These are phyloP conservation scores for Pipistrellus nathusii DNA, from an alignment of 2,797 vertebrate genomes.

Conservation along the genomic window DNA sequence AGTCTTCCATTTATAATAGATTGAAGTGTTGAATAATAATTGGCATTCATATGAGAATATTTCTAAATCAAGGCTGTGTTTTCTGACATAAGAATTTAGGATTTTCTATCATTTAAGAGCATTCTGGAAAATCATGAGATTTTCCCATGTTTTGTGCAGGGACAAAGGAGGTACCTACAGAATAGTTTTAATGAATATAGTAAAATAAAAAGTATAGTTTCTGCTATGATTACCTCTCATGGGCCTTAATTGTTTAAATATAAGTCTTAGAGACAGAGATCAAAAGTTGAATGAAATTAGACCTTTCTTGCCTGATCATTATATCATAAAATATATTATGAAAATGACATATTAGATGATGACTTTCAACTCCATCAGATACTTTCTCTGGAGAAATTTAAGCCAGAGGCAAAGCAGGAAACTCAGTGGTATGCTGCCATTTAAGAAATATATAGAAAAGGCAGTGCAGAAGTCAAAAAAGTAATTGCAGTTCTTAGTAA, in stretches of 20 bases:
- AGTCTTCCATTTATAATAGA: background rate
- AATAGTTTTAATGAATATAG: background rate
- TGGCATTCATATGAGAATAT: background rate
- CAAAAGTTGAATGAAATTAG: background rate
- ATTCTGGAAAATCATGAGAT: background rate
- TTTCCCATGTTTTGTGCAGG: background rate
- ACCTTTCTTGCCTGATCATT: background rate
- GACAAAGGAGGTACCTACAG: background rate
- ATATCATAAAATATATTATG: background rate
- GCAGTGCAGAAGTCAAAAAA: background rate
- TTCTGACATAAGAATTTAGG: background rate
- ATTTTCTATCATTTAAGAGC: background rate
- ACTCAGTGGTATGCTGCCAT: background rate
- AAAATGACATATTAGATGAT: background rate
- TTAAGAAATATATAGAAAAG: background rate
- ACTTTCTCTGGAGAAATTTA: background rate
- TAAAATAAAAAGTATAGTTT: constrained; percentile 4
- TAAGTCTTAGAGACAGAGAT: background rate
- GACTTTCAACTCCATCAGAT: background rate
- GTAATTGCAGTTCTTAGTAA: background rate
- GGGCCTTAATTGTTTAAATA: background rate
- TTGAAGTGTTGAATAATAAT: background rate
- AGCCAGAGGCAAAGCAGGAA: background rate
- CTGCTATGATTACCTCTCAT: background rate
- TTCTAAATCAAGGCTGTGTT: background rate